phyloP scores from a whole-genome alignment of 2,113 vertebrate species.

The Carassius gibelio region DNA sequence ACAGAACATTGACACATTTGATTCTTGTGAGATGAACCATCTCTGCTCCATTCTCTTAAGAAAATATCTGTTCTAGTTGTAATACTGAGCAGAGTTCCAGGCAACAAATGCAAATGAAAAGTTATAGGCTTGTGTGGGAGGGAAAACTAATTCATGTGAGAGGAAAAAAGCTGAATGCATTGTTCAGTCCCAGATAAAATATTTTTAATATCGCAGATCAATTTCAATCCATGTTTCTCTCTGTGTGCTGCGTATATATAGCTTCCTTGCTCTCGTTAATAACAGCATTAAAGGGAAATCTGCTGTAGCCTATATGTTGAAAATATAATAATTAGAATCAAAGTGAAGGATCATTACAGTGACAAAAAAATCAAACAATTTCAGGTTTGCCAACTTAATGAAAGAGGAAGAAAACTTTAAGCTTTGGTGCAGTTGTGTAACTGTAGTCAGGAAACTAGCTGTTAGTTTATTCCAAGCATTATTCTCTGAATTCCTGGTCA shows the following conservation, averaged over 20 bases:
- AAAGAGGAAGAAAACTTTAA: not conserved
- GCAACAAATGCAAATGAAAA: slow-evolving; percentile 35
- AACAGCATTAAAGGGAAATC: not conserved
- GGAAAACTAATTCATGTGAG: slow-evolving; percentile 17
- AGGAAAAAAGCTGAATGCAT: not conserved
- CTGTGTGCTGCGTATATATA: not conserved
- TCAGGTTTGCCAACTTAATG: not conserved
- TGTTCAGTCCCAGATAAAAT: not conserved
- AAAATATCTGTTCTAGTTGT: slow-evolving; percentile 2
- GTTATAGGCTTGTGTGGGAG: slow-evolving; percentile 23
- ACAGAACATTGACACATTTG: not conserved
- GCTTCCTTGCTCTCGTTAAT: not conserved
- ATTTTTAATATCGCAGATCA: slow-evolving; percentile 11
- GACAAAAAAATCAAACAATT: not conserved
- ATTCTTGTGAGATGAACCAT: slow-evolving; percentile 3
- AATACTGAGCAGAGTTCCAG: not conserved
- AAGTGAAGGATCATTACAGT: not conserved
- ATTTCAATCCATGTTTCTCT: not conserved
- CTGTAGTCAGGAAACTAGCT: not conserved
- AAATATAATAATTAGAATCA: not conserved
- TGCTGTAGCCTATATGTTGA: no score
- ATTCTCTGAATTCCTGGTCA: slow-evolving; percentile 35
- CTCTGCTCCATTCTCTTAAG: not conserved
- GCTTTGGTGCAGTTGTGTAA: not conserved
- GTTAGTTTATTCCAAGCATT: not conserved